Percentiles rank a stretch among this genome's conserved stretches.
phyloP scores from a whole-genome alignment of 1,140 invertebrate genomes.

The Paralvinella palmiformis region DNA sequence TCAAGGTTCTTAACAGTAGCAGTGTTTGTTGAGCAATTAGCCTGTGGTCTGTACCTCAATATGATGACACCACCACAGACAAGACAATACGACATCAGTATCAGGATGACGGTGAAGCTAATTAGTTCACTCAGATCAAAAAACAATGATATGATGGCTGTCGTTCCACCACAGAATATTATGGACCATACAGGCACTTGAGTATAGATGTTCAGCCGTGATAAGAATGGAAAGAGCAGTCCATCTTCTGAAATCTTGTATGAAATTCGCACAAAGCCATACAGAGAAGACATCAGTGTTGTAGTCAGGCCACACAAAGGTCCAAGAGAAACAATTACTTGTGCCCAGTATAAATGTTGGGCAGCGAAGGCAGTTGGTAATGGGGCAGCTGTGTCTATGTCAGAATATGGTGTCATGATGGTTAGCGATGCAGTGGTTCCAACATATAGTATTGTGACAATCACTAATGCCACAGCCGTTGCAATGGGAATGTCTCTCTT shows the following conservation, averaged over 20 bases:
- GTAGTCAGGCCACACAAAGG: conserved; percentile 83
- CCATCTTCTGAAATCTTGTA: conserved; percentile 87
- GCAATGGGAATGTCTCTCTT: conserved; percentile 33
- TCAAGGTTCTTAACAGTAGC: not conserved
- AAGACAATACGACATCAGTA: conserved; percentile 77
- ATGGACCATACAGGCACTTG: conserved; percentile 74
- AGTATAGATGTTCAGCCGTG: conserved; percentile 66
- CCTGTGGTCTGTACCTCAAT: conserved; percentile 64
- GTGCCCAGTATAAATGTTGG: conserved; percentile 64
- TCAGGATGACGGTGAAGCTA: conserved; percentile 85
- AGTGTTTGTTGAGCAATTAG: not conserved
- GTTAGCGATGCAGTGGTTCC: conserved; percentile 21
- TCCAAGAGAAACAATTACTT: conserved; percentile 78
- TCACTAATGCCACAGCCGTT: conserved; percentile 29
- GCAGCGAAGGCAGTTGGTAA: conserved; percentile 75
- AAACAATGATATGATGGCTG: conserved; percentile 69
- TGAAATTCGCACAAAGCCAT: conserved; percentile 73
- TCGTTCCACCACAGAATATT: conserved; percentile 66
- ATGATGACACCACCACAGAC: conserved; percentile 80
- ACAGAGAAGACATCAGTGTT: conserved; percentile 76
- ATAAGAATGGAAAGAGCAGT: conserved; percentile 69
- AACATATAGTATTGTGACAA: conserved; percentile 36
- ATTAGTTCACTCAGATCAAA: conserved; percentile 82
- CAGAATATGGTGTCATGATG: conserved; percentile 28
- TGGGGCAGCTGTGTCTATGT: conserved; percentile 66